Conservation (phyloP, 2,888 invertebrate genomes). For the Tenthredo scrophulariae region DNA sequence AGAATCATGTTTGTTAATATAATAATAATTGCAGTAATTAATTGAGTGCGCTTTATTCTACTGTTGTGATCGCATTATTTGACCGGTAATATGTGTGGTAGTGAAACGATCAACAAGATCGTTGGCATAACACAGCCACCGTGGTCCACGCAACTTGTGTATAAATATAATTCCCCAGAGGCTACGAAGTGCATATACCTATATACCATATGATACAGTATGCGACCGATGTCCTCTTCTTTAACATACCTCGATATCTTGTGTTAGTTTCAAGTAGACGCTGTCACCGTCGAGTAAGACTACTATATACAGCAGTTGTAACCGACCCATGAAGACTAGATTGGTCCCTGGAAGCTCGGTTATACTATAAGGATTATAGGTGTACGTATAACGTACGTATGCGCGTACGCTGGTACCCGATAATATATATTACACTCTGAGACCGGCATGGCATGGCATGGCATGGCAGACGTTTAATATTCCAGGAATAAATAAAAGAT, state of each 20-base stretch:
- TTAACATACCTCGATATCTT: background rate
- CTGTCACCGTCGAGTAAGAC: conserved; percentile 24
- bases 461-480: conserved; percentile 35
- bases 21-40: background rate
- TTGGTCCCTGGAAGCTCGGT: conserved; percentile 19
- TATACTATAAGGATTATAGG: background rate
- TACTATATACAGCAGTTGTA: background rate
- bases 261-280: conserved; percentile 5
- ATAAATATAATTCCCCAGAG: conserved; percentile 14
- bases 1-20: background rate
- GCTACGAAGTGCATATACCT: background rate
- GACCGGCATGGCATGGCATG: background rate
- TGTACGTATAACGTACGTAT: background rate
- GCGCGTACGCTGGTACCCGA: background rate
- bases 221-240: background rate
- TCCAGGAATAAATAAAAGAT: conserved; percentile 49
- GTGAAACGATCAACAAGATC: conserved; percentile 23
- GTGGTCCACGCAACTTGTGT: conserved; percentile 17
- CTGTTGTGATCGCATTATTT: conserved; percentile 19
- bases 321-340: background rate
- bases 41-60: background rate
- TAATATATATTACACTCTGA: conserved; percentile 16
- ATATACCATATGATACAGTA: background rate
- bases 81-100: background rate
- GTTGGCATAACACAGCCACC: conserved; percentile 32